A percentile compares a stretch with the other conserved stretches of the same genome.
These are phyloP conservation scores for Callionymus lyra DNA, from an alignment of 2,113 vertebrate genomes.

Conservation along the genomic window DNA sequence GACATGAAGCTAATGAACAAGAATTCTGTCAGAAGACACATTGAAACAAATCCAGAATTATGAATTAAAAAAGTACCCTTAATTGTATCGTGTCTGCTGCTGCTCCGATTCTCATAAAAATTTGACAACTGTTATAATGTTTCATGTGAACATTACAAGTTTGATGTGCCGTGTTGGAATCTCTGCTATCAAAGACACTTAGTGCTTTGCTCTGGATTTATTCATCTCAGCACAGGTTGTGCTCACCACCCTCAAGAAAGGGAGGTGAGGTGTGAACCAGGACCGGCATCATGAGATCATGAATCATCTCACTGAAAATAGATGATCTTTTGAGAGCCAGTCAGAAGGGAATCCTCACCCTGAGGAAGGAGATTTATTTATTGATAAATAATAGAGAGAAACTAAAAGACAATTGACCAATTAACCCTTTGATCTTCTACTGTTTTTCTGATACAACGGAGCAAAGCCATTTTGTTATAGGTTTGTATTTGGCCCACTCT, in stretches of 20 bases:
- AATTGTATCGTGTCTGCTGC: background rate
- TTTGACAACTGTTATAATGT: conserved; percentile 1
- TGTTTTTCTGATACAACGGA: no score
- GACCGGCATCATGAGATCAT: conserved; percentile 24
- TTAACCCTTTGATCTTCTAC: no score
- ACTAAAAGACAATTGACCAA: no score
- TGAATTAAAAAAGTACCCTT: background rate
- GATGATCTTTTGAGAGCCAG: background rate
- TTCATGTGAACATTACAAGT: conserved; percentile 12
- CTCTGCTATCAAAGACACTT: conserved; percentile 17
- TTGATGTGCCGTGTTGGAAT: conserved; percentile 10
- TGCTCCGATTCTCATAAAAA: background rate
- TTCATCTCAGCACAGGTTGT: conserved; percentile 21
- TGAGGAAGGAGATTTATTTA: background rate
- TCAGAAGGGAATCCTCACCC: background rate
- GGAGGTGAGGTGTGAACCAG: conserved; percentile 20
- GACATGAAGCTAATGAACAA: no score
- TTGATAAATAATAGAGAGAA: no score
- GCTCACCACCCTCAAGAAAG: conserved; percentile 13
- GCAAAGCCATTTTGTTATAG: no score
- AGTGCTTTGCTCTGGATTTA: conserved; percentile 20
- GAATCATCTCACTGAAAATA: conserved; percentile 25
- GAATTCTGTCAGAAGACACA: no score
- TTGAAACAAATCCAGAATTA: no score
- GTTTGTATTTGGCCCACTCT: no score